These are phyloP conservation scores for Hipposideros armiger DNA, from an alignment of 2,113 vertebrate genomes.

Conservation along the genomic window DNA sequence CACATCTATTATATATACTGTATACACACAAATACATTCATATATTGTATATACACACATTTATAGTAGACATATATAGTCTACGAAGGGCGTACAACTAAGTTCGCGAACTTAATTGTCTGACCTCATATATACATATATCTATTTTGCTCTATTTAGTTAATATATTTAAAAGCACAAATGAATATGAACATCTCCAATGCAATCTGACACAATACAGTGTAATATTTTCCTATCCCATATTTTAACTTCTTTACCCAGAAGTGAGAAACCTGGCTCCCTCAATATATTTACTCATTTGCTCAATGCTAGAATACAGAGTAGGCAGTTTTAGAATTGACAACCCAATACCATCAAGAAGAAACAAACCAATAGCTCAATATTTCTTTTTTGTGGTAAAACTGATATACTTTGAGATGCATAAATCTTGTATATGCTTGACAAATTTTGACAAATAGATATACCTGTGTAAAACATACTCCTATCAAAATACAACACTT, in stretches of 20 bases:
- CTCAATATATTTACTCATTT: background rate
- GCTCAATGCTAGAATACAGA: background rate
- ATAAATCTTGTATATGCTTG: background rate
- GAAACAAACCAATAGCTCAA: background rate
- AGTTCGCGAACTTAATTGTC: no score
- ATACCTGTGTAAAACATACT: background rate
- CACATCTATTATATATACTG: background rate
- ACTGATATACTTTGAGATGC: background rate
- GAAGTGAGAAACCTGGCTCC: background rate
- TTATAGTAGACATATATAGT: background rate
- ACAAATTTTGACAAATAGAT: background rate
- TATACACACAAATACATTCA: background rate
- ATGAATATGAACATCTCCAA: background rate
- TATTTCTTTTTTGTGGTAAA: background rate
- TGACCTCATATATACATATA: background rate
- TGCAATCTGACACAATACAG: background rate
- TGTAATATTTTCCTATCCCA: background rate
- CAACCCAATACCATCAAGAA: background rate
- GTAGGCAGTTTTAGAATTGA: background rate
- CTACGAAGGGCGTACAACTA: no score
- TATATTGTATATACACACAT: background rate
- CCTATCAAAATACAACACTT: slow-evolving; percentile 14
- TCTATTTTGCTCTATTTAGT: background rate
- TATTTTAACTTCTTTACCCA: background rate
- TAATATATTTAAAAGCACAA: slow-evolving; percentile 10